Conservation (phyloP, 23 tunicate species). For the Diplosoma virens region DNA sequence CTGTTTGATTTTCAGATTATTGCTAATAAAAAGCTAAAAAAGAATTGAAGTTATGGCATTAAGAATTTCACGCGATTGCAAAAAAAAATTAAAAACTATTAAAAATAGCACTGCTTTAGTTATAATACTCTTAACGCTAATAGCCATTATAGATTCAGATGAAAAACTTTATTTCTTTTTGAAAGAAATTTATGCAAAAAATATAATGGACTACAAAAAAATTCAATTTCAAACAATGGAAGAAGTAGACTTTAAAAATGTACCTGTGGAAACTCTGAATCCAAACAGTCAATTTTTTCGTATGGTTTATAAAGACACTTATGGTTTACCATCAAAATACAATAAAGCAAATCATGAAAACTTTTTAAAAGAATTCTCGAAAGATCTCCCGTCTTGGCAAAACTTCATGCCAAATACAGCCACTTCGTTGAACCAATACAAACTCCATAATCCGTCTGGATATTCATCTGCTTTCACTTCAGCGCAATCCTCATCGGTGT, state of each 20-base stretch:
- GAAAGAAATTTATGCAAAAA: too few relatives aligned
- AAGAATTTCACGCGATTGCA: too few relatives aligned
- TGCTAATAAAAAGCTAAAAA: too few relatives aligned
- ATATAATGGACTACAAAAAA: too few relatives aligned
- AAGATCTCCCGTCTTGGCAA: not conserved
- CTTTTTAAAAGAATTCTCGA: not conserved
- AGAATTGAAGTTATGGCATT: too few relatives aligned
- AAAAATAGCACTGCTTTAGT: too few relatives aligned
- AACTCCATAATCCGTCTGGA: not conserved
- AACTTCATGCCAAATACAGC: not conserved
- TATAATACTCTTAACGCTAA: too few relatives aligned
- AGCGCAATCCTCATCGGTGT: not conserved
- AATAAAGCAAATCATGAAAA: not conserved
- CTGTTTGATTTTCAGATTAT: too few relatives aligned
- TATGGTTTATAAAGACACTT: conserved; percentile 12
- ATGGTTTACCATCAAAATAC: conserved; percentile 14
- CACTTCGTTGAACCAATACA: not conserved
- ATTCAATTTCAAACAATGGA: not conserved
- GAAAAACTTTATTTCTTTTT: too few relatives aligned
- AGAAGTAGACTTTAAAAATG: not conserved
- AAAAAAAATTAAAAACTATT: too few relatives aligned
- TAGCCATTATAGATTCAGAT: too few relatives aligned
- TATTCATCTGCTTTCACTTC: not conserved
- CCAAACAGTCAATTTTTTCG: conserved; percentile 12
- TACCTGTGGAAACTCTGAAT: conserved; percentile 12